Evolutionary conservation across 2,797 vertebrate genomes (phyloP), one percentile per base, ranked within the genome.

Genomic region (Rhinophrynus dorsalis): DNA sequence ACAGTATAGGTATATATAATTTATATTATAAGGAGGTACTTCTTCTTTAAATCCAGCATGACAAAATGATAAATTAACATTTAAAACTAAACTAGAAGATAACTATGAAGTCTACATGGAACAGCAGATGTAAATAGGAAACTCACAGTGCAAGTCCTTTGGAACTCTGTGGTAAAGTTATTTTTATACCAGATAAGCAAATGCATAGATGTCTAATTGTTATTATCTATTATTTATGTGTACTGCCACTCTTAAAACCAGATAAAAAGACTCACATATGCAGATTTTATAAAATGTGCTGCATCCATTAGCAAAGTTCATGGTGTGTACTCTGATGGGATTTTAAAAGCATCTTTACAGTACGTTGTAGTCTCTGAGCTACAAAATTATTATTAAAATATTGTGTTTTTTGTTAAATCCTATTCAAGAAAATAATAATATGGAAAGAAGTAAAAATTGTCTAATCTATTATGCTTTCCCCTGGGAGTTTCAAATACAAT

Each of bases 141-240:
- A n/a, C n/a, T n/a, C n/a, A n/a, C n/a, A n/a, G n/a, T n/a, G n/a
- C n/a, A n/a, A n/a, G n/a, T n/a, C n/a, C n/a, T n/a, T n/a, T n/a
- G n/a, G n/a, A n/a, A n/a, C n/a, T n/a, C n/a, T n/a, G n/a, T n/a
- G n/a, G n/a, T 75, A 84, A 87, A 88, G 87, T 88, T 89, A 83
- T 87, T 86, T 88, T 83, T 80, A 83, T 79, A 83, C 59, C 82
- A 82, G 82, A 86, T 78, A 85, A 83, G 80, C 68, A 78, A 86
- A 81, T 82, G 78, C 79, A 77, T 78, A 81, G 81, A 81, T 85
- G 76, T 78, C 87, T 86, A 89, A 87, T 88, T 90, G 82, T 84
- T 86, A 85, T 82, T 86, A 84, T 88, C 82, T 86, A 84, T 90
- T 89, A 89, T 90, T 90, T 85, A 86, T 88, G 84, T 81, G 82